These are phyloP conservation scores for Halcyon senegalensis DNA, from an alignment of 2,113 vertebrate genomes.

Conservation along the genomic window DNA sequence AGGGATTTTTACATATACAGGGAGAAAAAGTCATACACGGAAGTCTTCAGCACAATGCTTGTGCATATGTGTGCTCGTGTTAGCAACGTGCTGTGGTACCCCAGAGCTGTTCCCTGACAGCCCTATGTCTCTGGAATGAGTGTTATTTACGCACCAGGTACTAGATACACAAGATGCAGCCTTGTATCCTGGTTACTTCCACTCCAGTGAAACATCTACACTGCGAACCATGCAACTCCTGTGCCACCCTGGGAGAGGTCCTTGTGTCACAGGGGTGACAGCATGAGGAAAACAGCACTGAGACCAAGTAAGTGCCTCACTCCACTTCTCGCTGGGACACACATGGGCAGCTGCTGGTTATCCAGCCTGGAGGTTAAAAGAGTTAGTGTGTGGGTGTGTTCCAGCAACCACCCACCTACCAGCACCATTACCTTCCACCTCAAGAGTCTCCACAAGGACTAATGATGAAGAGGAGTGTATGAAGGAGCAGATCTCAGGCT, in stretches of 20 bases:
- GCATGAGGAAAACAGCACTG: rapidly evolving
- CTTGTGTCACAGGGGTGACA: not conserved
- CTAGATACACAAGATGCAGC: too few relatives aligned
- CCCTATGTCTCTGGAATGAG: rapidly evolving
- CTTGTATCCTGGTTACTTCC: not conserved
- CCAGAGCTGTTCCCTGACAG: not conserved
- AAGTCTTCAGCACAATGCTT: not conserved
- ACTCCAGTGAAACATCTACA: not conserved
- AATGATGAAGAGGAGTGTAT: rapidly evolving
- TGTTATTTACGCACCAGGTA: not conserved
- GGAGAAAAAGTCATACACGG: not conserved
- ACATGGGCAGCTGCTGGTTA: not conserved
- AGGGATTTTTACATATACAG: not conserved
- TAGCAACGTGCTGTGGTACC: not conserved
- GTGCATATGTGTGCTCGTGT: rapidly evolving
- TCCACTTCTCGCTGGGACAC: rapidly evolving
- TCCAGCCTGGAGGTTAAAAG: not conserved
- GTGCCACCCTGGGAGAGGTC: rapidly evolving
- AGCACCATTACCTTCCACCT: not conserved
- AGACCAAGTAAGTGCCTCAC: rapidly evolving
- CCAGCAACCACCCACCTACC: not conserved
- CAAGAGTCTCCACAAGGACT: rapidly evolving
- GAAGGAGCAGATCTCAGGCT: not conserved
- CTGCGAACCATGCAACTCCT: rapidly evolving
- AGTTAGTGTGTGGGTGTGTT: not conserved